Evolutionary conservation across 92 coral and sea anemone genomes (phyloP).

Genomic region (Siderastrea radians): DNA sequence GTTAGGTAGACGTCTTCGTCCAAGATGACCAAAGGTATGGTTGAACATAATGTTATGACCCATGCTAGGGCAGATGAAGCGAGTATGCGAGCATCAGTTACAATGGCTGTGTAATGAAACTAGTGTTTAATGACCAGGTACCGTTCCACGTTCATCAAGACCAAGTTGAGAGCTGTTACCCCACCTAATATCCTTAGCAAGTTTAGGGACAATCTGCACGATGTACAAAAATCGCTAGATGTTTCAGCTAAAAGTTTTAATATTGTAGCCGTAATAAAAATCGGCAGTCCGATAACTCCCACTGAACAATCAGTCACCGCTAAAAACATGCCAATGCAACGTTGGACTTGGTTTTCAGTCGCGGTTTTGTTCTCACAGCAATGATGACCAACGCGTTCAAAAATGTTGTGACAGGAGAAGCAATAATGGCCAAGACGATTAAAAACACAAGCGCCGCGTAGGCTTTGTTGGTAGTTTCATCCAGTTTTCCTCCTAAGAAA

Average conservation of each 20-base stretch:
- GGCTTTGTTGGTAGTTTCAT: not conserved
- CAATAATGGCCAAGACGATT: not conserved
- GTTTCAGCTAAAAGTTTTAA: not conserved
- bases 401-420: not conserved
- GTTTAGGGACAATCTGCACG: not conserved
- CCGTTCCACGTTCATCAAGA: not conserved
- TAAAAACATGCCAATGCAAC: not conserved
- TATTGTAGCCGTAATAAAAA: not conserved
- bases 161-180: not conserved
- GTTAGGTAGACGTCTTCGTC: not conserved
- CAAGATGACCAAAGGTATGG: not conserved
- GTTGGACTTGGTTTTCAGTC: too few species aligned
- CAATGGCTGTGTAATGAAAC: not conserved
- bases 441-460: not conserved
- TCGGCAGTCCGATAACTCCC: not conserved
- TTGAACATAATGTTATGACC: not conserved
- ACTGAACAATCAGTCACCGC: not conserved
- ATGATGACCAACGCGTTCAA: too few species aligned
- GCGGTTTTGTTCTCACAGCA: too few species aligned
- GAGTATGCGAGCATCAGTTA: not conserved
- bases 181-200: not conserved
- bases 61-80: not conserved
- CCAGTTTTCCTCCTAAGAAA: not conserved
- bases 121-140: not conserved
- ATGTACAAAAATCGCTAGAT: not conserved